phyloP scores from a whole-genome alignment of 1,140 invertebrate species.

The Ceratina australensis region DNA sequence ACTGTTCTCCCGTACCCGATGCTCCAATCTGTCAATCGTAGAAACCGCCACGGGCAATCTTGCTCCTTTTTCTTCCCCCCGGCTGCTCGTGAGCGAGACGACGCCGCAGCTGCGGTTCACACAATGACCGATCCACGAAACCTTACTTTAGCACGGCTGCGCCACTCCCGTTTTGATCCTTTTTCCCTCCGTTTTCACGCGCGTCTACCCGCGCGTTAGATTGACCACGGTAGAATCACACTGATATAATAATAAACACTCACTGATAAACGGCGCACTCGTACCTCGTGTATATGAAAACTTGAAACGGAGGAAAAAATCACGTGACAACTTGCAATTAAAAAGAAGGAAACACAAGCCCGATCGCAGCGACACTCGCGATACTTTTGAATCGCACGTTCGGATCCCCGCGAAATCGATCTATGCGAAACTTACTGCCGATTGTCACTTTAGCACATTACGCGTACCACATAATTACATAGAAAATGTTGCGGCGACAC shows the following conservation, averaged over 20 bases:
- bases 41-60: background rate
- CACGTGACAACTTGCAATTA: constrained; percentile 21
- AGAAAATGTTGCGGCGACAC: background rate
- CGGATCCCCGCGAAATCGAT: constrained; percentile 26
- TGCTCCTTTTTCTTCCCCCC: constrained; percentile 11
- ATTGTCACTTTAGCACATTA: background rate
- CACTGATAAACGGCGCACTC: constrained; percentile 2
- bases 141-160: background rate
- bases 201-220: background rate
- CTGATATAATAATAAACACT: constrained; percentile 23
- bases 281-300: too few species aligned
- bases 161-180: constrained; percentile 37
- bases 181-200: constrained; percentile 34
- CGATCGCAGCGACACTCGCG: constrained; percentile 27
- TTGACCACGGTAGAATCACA: background rate
- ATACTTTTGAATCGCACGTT: constrained; percentile 11
- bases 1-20: constrained; percentile 10
- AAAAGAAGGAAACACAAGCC: too few species aligned
- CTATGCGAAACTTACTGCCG: background rate
- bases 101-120: constrained; percentile 41
- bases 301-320: constrained; percentile 24
- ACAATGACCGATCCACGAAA: constrained; percentile 16
- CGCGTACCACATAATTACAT: background rate
- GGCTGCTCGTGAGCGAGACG: constrained; percentile 4
- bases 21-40: constrained; percentile 45